Evolutionary conservation across 2,888 invertebrate genomes (phyloP).

Genomic region (Coleophora flavipennella): DNA sequence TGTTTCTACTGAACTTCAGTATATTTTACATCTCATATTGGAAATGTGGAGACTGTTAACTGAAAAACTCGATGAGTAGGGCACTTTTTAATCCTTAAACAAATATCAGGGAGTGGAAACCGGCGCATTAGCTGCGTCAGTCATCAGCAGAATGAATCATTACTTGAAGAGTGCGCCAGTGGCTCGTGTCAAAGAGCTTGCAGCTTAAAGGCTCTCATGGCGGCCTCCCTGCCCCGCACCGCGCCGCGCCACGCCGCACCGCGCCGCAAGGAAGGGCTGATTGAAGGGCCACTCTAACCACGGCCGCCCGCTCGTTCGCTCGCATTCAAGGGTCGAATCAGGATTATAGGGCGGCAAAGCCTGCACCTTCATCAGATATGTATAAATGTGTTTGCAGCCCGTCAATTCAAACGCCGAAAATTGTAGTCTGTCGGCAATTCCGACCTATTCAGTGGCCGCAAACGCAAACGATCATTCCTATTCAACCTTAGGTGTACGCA

Average conservation of each 20-base stretch:
- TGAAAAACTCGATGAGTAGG: conserved; percentile 21
- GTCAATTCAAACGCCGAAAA: conserved; percentile 54
- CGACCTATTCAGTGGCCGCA: conserved; percentile 40
- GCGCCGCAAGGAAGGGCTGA: conserved; percentile 62
- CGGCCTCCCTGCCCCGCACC: conserved; percentile 22
- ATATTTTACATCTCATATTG: conserved; percentile 12
- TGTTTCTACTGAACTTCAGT: conserved; percentile 15
- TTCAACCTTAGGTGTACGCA: conserved; percentile 20
- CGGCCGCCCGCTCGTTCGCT: conserved; percentile 69
- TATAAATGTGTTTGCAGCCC: conserved; percentile 58
- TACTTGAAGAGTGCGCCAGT: conserved; percentile 72
- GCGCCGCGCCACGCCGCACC: conserved; percentile 28
- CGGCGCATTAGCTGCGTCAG: conserved; percentile 67
- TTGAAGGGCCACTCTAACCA: conserved; percentile 71
- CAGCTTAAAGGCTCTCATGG: conserved; percentile 66
- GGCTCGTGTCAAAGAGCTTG: conserved; percentile 70
- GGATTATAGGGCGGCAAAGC: conserved; percentile 70
- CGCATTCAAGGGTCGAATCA: conserved; percentile 67
- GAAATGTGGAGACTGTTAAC: conserved; percentile 7
- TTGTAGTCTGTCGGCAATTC: conserved; percentile 53
- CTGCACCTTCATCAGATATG: conserved; percentile 69
- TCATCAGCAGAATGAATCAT: conserved; percentile 72
- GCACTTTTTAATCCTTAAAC: conserved; percentile 47
- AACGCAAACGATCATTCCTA: conserved; percentile 20
- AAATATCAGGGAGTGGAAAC: conserved; percentile 47